Conservation (phyloP, 1,140 invertebrate species). For the Ptiloglossa arizonensis region DNA sequence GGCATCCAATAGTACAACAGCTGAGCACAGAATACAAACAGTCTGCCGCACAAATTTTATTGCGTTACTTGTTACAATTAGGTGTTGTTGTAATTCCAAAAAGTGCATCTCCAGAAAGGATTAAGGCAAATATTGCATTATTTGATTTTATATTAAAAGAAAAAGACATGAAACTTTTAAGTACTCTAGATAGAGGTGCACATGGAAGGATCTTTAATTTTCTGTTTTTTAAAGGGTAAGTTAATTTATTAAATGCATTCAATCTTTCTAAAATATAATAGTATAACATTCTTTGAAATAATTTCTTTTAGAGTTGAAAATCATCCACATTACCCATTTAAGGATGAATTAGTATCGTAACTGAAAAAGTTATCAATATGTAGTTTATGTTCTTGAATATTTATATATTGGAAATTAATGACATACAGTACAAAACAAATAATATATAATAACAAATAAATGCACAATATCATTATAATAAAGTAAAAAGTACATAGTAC, state of each 20-base stretch:
- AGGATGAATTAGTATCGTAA: slow-evolving; percentile 67
- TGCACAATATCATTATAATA: slow-evolving; percentile 12
- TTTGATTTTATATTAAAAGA: slow-evolving; percentile 83
- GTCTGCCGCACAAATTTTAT: slow-evolving; percentile 89
- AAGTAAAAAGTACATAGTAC: neutral
- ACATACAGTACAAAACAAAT: slow-evolving; percentile 14
- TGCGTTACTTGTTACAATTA: slow-evolving; percentile 89
- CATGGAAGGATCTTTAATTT: slow-evolving; percentile 84
- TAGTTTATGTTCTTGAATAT: slow-evolving; percentile 45
- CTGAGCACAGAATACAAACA: slow-evolving; percentile 88
- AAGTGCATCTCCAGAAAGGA: slow-evolving; percentile 87
- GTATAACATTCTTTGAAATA: neutral
- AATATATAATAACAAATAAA: slow-evolving; percentile 7
- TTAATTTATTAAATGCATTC: slow-evolving; percentile 9
- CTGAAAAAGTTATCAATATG: slow-evolving; percentile 13
- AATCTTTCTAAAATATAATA: neutral
- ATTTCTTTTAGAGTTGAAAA: slow-evolving; percentile 79
- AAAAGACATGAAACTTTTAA: slow-evolving; percentile 82
- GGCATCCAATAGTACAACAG: slow-evolving; percentile 85
- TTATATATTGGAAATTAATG: slow-evolving; percentile 28
- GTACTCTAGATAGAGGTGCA: slow-evolving; percentile 81
- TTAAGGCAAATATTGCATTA: slow-evolving; percentile 85
- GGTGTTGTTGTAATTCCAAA: slow-evolving; percentile 92
- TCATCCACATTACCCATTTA: slow-evolving; percentile 84
- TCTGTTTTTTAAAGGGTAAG: slow-evolving; percentile 83